A percentile compares a stretch with the other conserved stretches of the same genome.
Conservation (phyloP, 2,113 vertebrate species). For the Crotalus horridus region DNA sequence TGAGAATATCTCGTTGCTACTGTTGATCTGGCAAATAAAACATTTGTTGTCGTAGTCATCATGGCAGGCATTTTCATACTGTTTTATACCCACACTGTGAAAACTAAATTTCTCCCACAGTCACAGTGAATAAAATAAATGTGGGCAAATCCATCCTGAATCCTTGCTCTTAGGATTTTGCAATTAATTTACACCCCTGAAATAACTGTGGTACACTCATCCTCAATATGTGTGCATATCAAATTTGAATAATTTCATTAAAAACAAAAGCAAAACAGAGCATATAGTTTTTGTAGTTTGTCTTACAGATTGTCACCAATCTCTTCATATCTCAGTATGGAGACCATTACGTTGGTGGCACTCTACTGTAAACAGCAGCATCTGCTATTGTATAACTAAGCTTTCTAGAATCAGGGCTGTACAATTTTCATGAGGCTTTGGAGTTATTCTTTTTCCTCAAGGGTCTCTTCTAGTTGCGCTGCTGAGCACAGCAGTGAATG, state of each 20-base stretch:
- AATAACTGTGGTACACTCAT: background rate
- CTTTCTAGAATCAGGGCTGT: background rate
- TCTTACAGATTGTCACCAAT: background rate
- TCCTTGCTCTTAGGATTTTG: background rate
- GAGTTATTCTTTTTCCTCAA: background rate
- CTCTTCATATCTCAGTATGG: background rate
- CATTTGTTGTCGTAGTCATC: background rate
- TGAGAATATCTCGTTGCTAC: background rate
- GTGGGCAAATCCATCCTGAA: background rate
- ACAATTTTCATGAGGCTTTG: background rate
- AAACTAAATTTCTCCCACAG: conserved; percentile 15
- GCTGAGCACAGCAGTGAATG: conserved; percentile 7
- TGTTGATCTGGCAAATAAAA: background rate
- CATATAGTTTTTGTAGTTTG: background rate
- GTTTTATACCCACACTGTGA: background rate
- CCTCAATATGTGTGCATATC: background rate
- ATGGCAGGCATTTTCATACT: background rate
- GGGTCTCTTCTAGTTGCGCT: background rate
- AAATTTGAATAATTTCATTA: background rate
- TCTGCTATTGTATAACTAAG: background rate
- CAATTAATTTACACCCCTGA: background rate
- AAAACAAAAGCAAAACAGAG: background rate
- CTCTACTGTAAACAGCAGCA: background rate
- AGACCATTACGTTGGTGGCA: background rate
- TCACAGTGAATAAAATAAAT: background rate